Evolutionary conservation across 1,140 invertebrate genomes (phyloP).

Genomic region (Bilobella aurantiaca): DNA sequence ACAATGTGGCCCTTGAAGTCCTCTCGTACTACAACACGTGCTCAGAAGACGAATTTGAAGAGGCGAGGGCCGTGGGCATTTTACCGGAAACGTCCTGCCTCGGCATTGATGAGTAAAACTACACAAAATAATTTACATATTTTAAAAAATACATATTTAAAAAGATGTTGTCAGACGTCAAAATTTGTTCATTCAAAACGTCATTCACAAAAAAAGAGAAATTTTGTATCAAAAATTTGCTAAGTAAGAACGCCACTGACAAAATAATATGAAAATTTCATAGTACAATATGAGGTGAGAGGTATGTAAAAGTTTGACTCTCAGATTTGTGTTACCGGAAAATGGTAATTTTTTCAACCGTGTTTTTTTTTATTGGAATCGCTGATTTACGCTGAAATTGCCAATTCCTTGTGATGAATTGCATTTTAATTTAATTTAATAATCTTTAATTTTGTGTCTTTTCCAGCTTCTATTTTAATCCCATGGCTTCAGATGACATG

Average conservation of each 20-base stretch:
- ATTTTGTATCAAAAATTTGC: too few species aligned
- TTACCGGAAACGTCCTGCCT: constrained; percentile 36
- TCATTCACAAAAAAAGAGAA: too few species aligned
- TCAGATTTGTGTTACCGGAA: too few species aligned
- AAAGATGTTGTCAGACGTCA: too few species aligned
- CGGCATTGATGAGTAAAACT: constrained; percentile 46
- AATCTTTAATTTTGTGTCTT: constrained; percentile 6
- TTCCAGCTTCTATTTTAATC: constrained; percentile 59
- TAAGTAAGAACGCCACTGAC: too few species aligned
- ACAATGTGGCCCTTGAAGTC: constrained; percentile 68
- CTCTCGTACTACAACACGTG: constrained; percentile 67
- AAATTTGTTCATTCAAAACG: too few species aligned
- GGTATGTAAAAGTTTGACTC: too few species aligned
- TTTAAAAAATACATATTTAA: not conserved
- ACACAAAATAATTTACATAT: constrained; percentile 9
- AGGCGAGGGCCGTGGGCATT: constrained; percentile 40
- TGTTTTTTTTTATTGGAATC: not conserved
- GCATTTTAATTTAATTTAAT: too few species aligned
- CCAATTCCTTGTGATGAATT: not conserved
- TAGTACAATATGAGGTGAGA: too few species aligned
- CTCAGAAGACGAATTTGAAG: constrained; percentile 55
- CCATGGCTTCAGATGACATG: constrained; percentile 54
- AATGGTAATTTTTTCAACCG: too few species aligned
- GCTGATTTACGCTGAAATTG: not conserved
- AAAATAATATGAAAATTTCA: too few species aligned